Percentiles rank a stretch among this genome's conserved stretches.
phyloP scores from a whole-genome alignment of 2,888 invertebrate species.

The Drosophila fungiperda region DNA sequence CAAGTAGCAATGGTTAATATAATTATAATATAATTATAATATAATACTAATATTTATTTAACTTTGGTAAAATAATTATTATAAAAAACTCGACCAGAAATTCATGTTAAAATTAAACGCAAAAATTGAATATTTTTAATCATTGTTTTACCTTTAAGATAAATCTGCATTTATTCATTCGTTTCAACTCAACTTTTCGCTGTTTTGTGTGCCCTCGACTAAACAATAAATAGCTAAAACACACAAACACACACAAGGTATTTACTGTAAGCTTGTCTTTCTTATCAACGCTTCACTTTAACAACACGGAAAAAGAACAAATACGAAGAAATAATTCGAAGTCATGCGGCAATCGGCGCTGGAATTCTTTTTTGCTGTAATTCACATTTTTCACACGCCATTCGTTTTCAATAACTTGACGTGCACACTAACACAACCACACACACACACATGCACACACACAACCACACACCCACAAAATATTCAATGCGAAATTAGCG shows the following conservation, averaged over 20 bases:
- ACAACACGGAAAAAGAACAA: constrained; percentile 9
- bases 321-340: constrained; percentile 31
- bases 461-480: not conserved
- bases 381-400: constrained; percentile 77
- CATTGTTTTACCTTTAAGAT: not conserved
- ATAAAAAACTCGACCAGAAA: too few relatives aligned
- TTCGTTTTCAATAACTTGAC: constrained; percentile 76
- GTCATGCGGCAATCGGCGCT: constrained; percentile 40
- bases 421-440: constrained; percentile 7
- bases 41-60: too few relatives aligned
- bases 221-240: constrained; percentile 12
- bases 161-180: not conserved
- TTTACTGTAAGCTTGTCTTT: constrained; percentile 22
- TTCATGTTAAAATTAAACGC: too few relatives aligned
- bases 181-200: not conserved
- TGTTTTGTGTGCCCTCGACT: not conserved
- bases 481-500: constrained; percentile 64
- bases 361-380: constrained; percentile 48
- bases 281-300: constrained; percentile 39
- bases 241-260: not conserved
- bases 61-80: too few relatives aligned
- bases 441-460: constrained; percentile 5
- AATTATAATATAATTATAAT: too few relatives aligned
- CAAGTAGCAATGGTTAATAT: too few relatives aligned
- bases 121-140: too few relatives aligned